These are phyloP conservation scores for Onchidella celtica DNA, from an alignment of 2,888 invertebrate species.

Conservation along the genomic window DNA sequence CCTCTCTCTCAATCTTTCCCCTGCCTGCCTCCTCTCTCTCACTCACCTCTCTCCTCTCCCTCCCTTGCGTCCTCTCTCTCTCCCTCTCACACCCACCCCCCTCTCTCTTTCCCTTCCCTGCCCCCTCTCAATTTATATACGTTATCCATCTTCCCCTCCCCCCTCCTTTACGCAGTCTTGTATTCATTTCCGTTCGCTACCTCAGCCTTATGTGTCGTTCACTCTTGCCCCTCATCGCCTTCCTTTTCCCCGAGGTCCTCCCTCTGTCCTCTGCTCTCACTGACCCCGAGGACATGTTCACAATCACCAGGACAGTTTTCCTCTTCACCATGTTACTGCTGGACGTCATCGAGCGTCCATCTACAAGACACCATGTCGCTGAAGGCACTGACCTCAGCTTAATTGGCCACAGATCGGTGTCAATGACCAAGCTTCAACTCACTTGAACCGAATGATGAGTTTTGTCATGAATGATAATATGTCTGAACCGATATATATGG, in stretches of 20 bases:
- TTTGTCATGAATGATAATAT: no score
- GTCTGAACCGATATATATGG: no score
- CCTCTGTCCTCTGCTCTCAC: not conserved
- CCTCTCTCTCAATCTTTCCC: not conserved
- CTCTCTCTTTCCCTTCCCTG: constrained; percentile 5
- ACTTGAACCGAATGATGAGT: no score
- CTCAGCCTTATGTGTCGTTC: no score
- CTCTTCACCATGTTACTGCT: no score
- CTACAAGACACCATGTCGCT: no score
- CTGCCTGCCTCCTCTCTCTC: not conserved
- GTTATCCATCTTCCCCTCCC: constrained; percentile 2
- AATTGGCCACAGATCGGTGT: no score
- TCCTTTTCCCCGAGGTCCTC: not conserved
- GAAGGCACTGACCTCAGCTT: no score
- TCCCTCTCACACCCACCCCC: constrained; percentile 10
- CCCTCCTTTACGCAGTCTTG: not conserved
- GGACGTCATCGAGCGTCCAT: no score
- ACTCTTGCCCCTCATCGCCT: not conserved
- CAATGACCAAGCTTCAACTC: no score
- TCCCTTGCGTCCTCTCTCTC: not conserved
- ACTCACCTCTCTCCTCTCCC: not conserved
- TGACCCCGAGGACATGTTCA: no score
- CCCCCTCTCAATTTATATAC: not conserved
- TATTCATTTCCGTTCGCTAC: constrained; percentile 13
- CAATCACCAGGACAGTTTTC: no score